Conservation (phyloP, 23 tunicate genomes). For the Styela clava region DNA sequence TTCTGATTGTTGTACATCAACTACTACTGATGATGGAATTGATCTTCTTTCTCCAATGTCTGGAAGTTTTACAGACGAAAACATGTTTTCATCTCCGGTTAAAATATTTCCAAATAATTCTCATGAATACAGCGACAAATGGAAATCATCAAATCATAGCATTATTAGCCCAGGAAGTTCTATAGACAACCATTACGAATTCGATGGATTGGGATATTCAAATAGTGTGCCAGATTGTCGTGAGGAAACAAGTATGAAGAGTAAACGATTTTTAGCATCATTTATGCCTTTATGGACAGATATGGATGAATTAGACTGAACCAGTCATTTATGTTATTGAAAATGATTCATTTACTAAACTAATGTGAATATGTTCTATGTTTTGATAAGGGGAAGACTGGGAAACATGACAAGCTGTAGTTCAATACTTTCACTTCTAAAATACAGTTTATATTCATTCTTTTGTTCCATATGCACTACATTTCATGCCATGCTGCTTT, state of each 20-base stretch:
- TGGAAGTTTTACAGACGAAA: neutral
- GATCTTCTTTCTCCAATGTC: slow-evolving; percentile 13
- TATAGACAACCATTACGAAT: neutral
- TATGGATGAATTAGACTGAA: slow-evolving; percentile 29
- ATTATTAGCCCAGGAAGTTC: slow-evolving; percentile 3
- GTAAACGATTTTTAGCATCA: neutral
- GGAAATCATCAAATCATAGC: neutral
- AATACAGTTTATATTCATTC: too few species aligned
- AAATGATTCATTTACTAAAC: too few species aligned
- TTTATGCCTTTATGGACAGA: slow-evolving; percentile 23
- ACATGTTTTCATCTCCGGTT: slow-evolving; percentile 1
- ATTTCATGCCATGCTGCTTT: too few species aligned
- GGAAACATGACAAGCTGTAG: too few species aligned
- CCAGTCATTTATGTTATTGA: neutral
- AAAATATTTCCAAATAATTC: neutral
- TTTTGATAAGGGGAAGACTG: too few species aligned
- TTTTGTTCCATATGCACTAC: too few species aligned
- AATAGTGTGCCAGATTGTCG: neutral
- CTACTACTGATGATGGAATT: slow-evolving; percentile 14
- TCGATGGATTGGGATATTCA: too few species aligned
- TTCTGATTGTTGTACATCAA: neutral
- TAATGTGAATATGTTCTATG: too few species aligned
- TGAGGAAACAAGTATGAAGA: neutral
- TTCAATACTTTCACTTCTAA: too few species aligned
- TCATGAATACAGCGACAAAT: neutral